Base-by-base conservation (phyloP, 2,888 invertebrate species). In the Atrina japonica region DNA sequence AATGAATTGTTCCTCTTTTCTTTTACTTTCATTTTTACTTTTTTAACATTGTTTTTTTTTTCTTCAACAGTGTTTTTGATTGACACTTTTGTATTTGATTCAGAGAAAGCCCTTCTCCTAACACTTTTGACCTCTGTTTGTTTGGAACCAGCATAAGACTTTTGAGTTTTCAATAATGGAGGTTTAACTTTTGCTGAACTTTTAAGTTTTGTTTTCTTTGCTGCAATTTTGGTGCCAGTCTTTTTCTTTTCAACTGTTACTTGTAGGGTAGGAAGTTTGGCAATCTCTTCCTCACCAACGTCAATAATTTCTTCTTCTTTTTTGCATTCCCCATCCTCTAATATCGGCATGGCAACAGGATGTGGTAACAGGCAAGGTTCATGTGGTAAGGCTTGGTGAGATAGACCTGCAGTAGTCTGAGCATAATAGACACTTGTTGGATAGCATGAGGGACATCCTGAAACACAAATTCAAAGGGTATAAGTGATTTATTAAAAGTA, bases 391-490 rank as follows among this genome's bases (percentile, higher is more conserved):
- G 77, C 63, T 49, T 78, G 76, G 56, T 75, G 77, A 18, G 77
- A 66, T 11, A 77, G 45, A 29, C 79, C 68, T 61, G 79, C 70
- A 23, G 70, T 71, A 11, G 76, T 60, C n/a, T 73, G 60, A 50
- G 77, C 75, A 60, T 80, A 80, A 61, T 76, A 83, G 23, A 70
- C 69, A 23, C 76, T 71, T 14, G 67, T 70, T 30, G 73, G 49
- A 59, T 75, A 80, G 63, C 78, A 80, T 35, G 73, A 64, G 14
- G 74, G 71, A 70, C 77, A 79, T 40, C 75, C 81, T 82, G 71
- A 14, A 78, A 72, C 25, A 49, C 16, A 56, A 3, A 59, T 14
- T 35, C 18, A 58, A 35, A 14, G 21, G n/a, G n/a, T n/a, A n/a
- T n/a, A n/a, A n/a, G n/a, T n/a, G n/a, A n/a, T n/a, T n/a, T n/a